Evolutionary conservation across 2,113 vertebrate genomes (phyloP).

Genomic region (Pachyramphus minor): DNA sequence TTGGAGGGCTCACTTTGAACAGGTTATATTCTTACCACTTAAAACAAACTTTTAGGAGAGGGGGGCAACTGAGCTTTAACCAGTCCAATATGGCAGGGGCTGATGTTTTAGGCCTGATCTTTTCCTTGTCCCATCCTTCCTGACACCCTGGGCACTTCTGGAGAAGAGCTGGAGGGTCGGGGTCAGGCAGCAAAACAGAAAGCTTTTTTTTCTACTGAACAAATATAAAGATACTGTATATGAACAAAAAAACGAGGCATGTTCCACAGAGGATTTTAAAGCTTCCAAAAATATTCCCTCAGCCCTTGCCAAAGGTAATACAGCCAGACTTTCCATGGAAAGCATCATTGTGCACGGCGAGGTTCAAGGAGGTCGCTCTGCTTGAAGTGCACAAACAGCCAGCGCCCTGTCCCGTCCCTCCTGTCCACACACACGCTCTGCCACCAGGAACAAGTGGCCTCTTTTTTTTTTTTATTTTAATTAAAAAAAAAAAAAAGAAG

Average conservation of each 20-base stretch:
- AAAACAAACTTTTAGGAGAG: constrained; percentile 34
- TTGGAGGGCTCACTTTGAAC: constrained; percentile 47
- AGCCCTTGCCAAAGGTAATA: constrained; percentile 63
- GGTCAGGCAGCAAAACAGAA: constrained; percentile 46
- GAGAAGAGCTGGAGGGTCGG: constrained; percentile 18
- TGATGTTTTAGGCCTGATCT: constrained; percentile 28
- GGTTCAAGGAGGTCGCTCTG: constrained; percentile 47
- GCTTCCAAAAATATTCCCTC: constrained; percentile 60
- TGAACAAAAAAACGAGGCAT: constrained; percentile 41
- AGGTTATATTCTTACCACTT: constrained; percentile 56
- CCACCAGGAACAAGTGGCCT: background rate
- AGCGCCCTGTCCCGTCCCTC: constrained; percentile 4
- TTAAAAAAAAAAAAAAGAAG: background rate
- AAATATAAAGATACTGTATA: constrained; percentile 56
- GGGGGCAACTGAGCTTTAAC: constrained; percentile 15
- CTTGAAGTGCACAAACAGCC: constrained; percentile 63
- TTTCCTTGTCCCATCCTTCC: background rate
- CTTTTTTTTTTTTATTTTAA: constrained; percentile 6
- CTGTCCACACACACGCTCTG: background rate
- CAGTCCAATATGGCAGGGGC: constrained; percentile 31
- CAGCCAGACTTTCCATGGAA: constrained; percentile 50
- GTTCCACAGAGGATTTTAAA: constrained; percentile 57
- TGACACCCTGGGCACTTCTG: background rate
- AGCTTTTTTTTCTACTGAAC: constrained; percentile 10
- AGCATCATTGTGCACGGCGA: constrained; percentile 33